Base-by-base conservation (phyloP, 2,888 invertebrate species). In the Pinctada fucata region DNA sequence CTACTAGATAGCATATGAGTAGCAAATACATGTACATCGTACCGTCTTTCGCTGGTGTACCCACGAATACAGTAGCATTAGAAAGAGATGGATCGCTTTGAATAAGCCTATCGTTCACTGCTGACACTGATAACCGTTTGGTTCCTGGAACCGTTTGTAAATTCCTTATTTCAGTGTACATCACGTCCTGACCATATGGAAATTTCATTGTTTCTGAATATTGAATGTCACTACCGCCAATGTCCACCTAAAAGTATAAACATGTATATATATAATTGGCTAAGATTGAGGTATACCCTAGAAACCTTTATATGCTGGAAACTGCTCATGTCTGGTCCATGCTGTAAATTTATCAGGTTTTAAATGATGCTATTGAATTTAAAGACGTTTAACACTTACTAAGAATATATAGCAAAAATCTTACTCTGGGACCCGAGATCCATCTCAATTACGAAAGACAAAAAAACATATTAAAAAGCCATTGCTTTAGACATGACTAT, bases 131-230 rank as follows among this genome's bases (percentile, higher is more conserved):
- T 5, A 76, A 31, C 50, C 51, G 58, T 13, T 76, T 70, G 65
- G 45, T 16, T 0, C 76, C 76, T 58, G 70, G 50, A 3, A 5
- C 16, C 70, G 71, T 64, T 0, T 50, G n/a, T 31, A 76, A 13
- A 31, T 58, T 16, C 31, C 45, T 70, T 13, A 76, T 51, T 63
- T 65, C 65, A 5, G 71, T 65, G 71, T 63, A 51, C 31, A 71
- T 70, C 63, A 65, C 65, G n/a, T 65, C 70, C 49, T 76, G 76
- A n/a, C 71, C 76, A 16, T 45, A 6, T 2, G 76, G 64, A 13
- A 65, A 71, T 2, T 64, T 48, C 70, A 65, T 71, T 65, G 58
- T 49, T 45, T 48, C 71, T 4, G 48, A 64, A 3, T 64, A n/a
- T 8, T 52, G n/a, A 31, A 51, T 52, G 16, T 45, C n/a, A 31